Percentiles rank a stretch among this genome's conserved stretches.
These are phyloP conservation scores for Drosophila nigricruria DNA, from an alignment of 2,888 invertebrate species.

Conservation along the genomic window DNA sequence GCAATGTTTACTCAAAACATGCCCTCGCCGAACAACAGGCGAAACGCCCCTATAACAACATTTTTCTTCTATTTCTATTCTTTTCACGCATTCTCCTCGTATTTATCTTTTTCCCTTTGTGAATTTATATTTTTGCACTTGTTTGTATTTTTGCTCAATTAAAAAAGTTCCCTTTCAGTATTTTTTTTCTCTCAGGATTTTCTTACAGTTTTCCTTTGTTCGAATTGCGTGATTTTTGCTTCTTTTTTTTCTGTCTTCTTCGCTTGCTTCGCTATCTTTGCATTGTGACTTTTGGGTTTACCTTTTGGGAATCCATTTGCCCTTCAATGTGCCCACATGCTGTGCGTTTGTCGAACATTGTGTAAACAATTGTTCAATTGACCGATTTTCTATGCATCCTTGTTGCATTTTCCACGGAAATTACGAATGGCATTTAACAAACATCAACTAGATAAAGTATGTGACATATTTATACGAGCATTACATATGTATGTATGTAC, in stretches of 20 bases:
- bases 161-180: constrained; percentile 58
- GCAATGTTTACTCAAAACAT: constrained; percentile 74
- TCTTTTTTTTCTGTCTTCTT: constrained; percentile 24
- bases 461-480: constrained; percentile 23
- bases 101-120: constrained; percentile 10
- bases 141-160: constrained; percentile 81
- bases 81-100: constrained; percentile 26
- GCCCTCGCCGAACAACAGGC: constrained; percentile 64
- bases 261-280: constrained; percentile 3
- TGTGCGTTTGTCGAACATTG: constrained; percentile 59
- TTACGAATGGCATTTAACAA: constrained; percentile 52
- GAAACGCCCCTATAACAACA: constrained; percentile 61
- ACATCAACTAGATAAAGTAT: constrained; percentile 39
- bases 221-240: constrained; percentile 68
- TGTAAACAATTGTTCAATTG: constrained; percentile 60
- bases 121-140: constrained; percentile 67
- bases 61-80: constrained; percentile 36
- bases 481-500: neutral
- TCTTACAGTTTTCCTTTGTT: constrained; percentile 49
- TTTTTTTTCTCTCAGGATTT: constrained; percentile 19
- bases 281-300: constrained; percentile 62
- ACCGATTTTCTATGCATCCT: constrained; percentile 44
- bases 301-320: constrained; percentile 33
- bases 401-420: constrained; percentile 70
- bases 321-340: constrained; percentile 75